Conservation (phyloP, 2,888 invertebrate genomes). For the Eurois occulta region DNA sequence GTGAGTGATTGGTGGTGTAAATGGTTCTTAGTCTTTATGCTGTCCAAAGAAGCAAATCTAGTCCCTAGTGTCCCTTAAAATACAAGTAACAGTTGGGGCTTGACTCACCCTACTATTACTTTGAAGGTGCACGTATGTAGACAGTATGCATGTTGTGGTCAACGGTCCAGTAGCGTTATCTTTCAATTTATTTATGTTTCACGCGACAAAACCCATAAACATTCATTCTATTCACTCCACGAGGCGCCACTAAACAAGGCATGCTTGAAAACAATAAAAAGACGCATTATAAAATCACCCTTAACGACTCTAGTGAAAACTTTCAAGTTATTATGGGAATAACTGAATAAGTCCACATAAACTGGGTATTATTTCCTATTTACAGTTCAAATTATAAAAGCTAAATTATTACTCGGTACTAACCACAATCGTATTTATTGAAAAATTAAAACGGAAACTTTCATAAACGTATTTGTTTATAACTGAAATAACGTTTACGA, state of each 20-base stretch:
- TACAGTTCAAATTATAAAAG: constrained; percentile 41
- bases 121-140: neutral
- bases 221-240: constrained; percentile 27
- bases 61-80: neutral
- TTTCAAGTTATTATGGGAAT: constrained; percentile 41
- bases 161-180: constrained; percentile 16
- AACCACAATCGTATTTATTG: constrained; percentile 37
- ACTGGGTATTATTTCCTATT: constrained; percentile 33
- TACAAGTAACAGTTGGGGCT: neutral
- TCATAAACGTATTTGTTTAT: constrained; percentile 76
- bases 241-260: constrained; percentile 35
- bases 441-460: constrained; percentile 69
- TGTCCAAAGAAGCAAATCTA: neutral
- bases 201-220: constrained; percentile 24
- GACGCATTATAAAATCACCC: constrained; percentile 36
- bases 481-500: constrained; percentile 67
- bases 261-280: constrained; percentile 49
- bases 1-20: neutral
- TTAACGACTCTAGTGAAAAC: constrained; percentile 58
- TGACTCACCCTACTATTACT: neutral
- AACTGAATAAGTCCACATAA: constrained; percentile 30
- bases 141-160: constrained; percentile 2
- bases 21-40: neutral
- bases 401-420: constrained; percentile 38
- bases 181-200: constrained; percentile 28